Evolutionary conservation across 2,888 invertebrate genomes (phyloP), one percentile per base, ranked within the genome.

Genomic region (Allygus modestus): DNA sequence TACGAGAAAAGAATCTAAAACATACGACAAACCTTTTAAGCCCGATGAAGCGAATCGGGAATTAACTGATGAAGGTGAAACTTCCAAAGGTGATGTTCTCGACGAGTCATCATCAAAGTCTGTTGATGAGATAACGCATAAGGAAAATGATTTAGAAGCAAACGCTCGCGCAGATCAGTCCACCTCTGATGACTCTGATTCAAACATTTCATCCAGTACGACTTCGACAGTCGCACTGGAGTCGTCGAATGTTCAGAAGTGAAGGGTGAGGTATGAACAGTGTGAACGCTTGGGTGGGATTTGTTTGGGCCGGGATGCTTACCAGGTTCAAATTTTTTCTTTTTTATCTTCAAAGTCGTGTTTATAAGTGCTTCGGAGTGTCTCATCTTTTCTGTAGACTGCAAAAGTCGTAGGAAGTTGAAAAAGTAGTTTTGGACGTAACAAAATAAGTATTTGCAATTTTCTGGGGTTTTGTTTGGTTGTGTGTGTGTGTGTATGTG

Each of bases 141-240:
- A 28, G 12, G 20, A 23, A 9, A 11, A 11, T 28, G 65, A 65
- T 2, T n/a, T n/a, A 65, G 15, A 65, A 23, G 20, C 20, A 58
- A 23, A 58, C 20, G 4, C n/a, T 51, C 7, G 0, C 28, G 9
- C 65, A 15, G 65, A 65, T 31, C 12, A n/a, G 2, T 23, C 28
- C 15, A 1, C 5, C 20, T 58, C 58, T 58, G 58, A 58, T 58
- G 65, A 65, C 15, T 65, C 65, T 20, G 65, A 65, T 65, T 65
- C 65, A 15, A 65, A 28, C 20, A 31, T 28, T 31, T 65, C 65
- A 31, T 11, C 65, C 12, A 65, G 28, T 17, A 65, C 65, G 2
- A 31, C 65, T 28, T 65, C 65, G 28, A 65, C 65, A 0, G 65
- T 65, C 28, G 12, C 65, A 5, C 4, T 65, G 15, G 65, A 65